Evolutionary conservation across 2,888 invertebrate genomes (phyloP).

Genomic region (Caenorhabditis panamensis): DNA sequence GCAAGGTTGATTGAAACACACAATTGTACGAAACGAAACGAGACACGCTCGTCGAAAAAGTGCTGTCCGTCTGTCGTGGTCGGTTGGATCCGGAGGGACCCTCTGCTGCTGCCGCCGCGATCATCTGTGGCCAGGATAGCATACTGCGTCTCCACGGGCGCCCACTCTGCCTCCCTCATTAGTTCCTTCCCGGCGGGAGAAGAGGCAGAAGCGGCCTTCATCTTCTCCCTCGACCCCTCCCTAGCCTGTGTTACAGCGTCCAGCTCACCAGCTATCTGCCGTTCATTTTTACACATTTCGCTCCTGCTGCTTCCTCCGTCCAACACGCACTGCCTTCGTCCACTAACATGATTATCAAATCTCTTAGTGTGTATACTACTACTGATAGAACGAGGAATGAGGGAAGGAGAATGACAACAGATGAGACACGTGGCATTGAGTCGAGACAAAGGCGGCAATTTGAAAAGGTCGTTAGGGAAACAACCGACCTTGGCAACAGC

Average conservation of each 20-base stretch:
- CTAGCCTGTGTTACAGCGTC: slow-evolving; percentile 35
- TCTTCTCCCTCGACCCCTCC: slow-evolving; percentile 10
- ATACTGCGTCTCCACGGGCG: slow-evolving; percentile 10
- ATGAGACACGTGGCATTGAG: slow-evolving; percentile 10
- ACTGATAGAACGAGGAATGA: slow-evolving; percentile 34
- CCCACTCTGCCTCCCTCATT: slow-evolving; percentile 31
- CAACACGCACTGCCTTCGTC: not conserved
- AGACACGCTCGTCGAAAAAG: slow-evolving; percentile 35
- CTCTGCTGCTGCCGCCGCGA: slow-evolving; percentile 16
- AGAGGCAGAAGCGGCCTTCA: slow-evolving; percentile 16
- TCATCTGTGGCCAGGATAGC: slow-evolving; percentile 42
- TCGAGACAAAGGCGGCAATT: not conserved
- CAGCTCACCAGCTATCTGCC: slow-evolving; percentile 41
- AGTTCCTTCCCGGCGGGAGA: slow-evolving; percentile 47
- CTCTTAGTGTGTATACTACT: slow-evolving; percentile 33
- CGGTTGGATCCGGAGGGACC: slow-evolving; percentile 19
- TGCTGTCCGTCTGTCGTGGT: slow-evolving; percentile 24
- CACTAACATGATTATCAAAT: slow-evolving; percentile 50
- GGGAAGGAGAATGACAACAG: slow-evolving; percentile 8
- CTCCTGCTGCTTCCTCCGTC: slow-evolving; percentile 3
- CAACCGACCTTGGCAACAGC: not conserved
- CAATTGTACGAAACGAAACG: slow-evolving; percentile 33
- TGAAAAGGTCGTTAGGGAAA: slow-evolving; percentile 6
- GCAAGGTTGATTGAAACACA: not conserved
- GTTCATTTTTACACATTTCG: slow-evolving; percentile 55